Conservation (phyloP, 1,140 invertebrate species). For the Adoxophyes honmai region DNA sequence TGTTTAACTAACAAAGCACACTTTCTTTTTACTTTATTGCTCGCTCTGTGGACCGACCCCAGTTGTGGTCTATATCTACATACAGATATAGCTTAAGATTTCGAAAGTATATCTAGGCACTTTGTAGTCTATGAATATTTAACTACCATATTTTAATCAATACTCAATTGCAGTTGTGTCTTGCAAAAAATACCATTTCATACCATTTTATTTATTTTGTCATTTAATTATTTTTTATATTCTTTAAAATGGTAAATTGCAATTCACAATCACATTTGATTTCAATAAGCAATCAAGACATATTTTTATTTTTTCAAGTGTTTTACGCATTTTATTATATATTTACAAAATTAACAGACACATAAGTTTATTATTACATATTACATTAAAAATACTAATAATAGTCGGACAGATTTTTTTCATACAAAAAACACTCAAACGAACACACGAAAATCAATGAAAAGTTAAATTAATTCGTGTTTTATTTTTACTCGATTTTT, state of each 20-base stretch:
- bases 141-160: no score
- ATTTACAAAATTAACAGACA: conserved; percentile 1
- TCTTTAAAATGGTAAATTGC: no score
- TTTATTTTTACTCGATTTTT: no score
- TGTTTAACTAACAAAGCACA: not conserved
- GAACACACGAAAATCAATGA: no score
- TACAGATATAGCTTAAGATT: conserved; percentile 1
- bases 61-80: no score
- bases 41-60: not conserved
- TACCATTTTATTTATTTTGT: no score
- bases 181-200: no score
- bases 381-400: conserved; percentile 4
- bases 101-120: conserved; percentile 10
- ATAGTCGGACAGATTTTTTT: conserved; percentile 8
- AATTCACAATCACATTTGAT: not conserved
- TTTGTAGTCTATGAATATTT: conserved; percentile 10
- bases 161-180: no score
- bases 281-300: not conserved
- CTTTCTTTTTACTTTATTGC: not conserved
- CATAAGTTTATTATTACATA: not conserved
- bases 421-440: not conserved
- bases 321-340: not conserved
- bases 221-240: no score
- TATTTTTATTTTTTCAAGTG: not conserved
- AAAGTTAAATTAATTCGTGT: no score